Conservation (phyloP, 1,140 invertebrate species). For the Adoxophyes honmai region DNA sequence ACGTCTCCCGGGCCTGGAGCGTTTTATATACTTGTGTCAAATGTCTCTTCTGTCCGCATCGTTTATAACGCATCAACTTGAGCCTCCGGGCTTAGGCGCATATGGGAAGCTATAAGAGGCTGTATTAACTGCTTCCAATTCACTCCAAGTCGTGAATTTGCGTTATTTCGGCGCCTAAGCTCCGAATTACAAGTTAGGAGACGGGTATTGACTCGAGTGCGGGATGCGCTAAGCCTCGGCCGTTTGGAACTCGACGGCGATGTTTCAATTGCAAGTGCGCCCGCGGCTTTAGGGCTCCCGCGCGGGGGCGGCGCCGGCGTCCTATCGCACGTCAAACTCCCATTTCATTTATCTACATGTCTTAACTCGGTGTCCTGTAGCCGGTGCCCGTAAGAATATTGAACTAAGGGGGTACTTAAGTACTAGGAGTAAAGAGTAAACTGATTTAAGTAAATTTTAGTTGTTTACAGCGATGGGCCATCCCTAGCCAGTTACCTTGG, state of each 20-base stretch:
- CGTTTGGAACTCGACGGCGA: slow-evolving; percentile 56
- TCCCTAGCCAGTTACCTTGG: no score
- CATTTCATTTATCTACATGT: slow-evolving; percentile 55
- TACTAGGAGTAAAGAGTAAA: no score
- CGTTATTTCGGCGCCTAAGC: slow-evolving; percentile 66
- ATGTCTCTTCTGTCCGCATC: slow-evolving; percentile 30
- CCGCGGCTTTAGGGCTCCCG: slow-evolving; percentile 54
- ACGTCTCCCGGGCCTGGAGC: slow-evolving; percentile 31
- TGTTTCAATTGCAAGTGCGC: slow-evolving; percentile 60
- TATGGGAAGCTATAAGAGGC: no score
- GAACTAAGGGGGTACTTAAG: no score
- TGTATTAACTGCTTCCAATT: slow-evolving; percentile 17
- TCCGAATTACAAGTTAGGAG: slow-evolving; percentile 68
- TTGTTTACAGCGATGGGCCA: no score
- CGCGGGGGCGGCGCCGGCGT: slow-evolving; percentile 49
- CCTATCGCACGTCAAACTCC: slow-evolving; percentile 56
- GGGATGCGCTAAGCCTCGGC: slow-evolving; percentile 61
- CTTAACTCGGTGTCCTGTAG: slow-evolving; percentile 19
- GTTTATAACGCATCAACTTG: slow-evolving; percentile 31
- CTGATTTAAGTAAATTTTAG: no score
- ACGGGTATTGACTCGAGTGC: slow-evolving; percentile 58
- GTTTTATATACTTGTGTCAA: slow-evolving; percentile 38
- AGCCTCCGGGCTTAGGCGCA: not conserved
- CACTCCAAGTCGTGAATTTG: slow-evolving; percentile 55
- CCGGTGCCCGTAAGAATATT: not conserved